Evolutionary conservation across 2,797 vertebrate genomes (phyloP), one percentile per base, ranked within the genome.

Genomic region (Astyanax mexicanus): DNA sequence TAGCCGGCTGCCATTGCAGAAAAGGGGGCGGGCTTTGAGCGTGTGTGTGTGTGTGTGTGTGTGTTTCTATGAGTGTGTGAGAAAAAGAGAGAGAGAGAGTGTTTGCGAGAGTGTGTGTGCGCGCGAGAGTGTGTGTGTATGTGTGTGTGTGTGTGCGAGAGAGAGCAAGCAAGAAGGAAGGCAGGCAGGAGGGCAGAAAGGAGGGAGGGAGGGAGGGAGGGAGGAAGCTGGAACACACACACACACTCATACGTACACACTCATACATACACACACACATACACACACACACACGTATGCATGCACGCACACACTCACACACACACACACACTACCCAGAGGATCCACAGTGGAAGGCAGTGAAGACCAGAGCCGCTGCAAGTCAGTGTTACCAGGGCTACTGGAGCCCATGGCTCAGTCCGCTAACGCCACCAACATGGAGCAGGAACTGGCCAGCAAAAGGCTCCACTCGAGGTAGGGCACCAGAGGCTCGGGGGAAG

Each of bases 401-500:
- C 52, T 27, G 52, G 23, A 54, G 52, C 52, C 25, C 52, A 95
- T 95, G 94, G 94, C 93, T 92, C 88, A 91, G 83, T 90, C 91
- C 5, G 83, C 90, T 77, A 76, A 44, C 73, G 8, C 57, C 32
- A 88, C 87, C 85, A 86, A 89, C 25, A 89, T 88, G 88, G 88
- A 91, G 72, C 92, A 89, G 79, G 91, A 91, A 45, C 81, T 90
- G 83, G 88, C 90, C 73, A 89, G 91, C 90, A 94, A 91, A 91
- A 90, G 93, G 84, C 90, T 94, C 21, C 92, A 93, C 83, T 94
- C 93, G 67, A 92, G 94, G 94, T 95, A 93, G 72, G 90, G 81
- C 2, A 45, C 61, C 47, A 40, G 51, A 9, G 38, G 8, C 6
- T 32, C 69, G 69, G 55, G 60, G 69, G 77, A 47, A 12, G 0